phyloP scores from a whole-genome alignment of 1,140 invertebrate species.

The Rhynchophorus ferrugineus region DNA sequence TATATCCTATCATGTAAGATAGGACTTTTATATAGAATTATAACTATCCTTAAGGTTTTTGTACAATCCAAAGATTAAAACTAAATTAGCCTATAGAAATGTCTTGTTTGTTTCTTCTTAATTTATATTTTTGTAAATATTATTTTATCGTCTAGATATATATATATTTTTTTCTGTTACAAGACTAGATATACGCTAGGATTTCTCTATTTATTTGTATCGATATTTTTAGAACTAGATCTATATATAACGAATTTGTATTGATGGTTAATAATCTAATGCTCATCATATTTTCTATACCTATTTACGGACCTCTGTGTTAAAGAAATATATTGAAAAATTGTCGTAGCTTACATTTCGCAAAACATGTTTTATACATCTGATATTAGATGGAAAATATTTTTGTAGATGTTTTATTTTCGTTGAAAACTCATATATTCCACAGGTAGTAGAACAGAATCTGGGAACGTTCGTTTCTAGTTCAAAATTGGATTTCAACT shows the following conservation, averaged over 20 bases:
- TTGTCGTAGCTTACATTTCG: too few relatives aligned
- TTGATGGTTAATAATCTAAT: slow-evolving; percentile 14
- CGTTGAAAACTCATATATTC: too few relatives aligned
- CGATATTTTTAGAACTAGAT: slow-evolving; percentile 17
- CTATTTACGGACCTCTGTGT: slow-evolving; percentile 14
- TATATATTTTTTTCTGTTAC: slow-evolving; percentile 13
- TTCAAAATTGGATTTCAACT: too few relatives aligned
- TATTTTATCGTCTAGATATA: too few relatives aligned
- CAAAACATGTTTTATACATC: too few relatives aligned
- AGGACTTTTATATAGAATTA: slow-evolving; percentile 24
- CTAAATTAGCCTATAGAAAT: slow-evolving; percentile 18
- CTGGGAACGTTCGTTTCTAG: too few relatives aligned
- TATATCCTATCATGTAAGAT: slow-evolving; percentile 17
- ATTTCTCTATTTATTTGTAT: slow-evolving; percentile 19
- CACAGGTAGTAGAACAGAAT: too few relatives aligned
- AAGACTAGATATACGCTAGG: slow-evolving; percentile 5
- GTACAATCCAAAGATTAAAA: slow-evolving; percentile 39
- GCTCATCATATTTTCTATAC: slow-evolving; percentile 22
- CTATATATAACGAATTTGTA: slow-evolving; percentile 19
- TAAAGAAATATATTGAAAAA: too few relatives aligned
- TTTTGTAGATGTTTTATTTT: too few relatives aligned
- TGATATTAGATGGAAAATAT: too few relatives aligned
- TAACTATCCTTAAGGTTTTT: slow-evolving; percentile 34
- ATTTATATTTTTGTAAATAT: slow-evolving; percentile 21
- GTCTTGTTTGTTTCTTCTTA: slow-evolving; percentile 1